Evolutionary conservation across 2,888 invertebrate species (phyloP).

Genomic region (Catocala fraxini): DNA sequence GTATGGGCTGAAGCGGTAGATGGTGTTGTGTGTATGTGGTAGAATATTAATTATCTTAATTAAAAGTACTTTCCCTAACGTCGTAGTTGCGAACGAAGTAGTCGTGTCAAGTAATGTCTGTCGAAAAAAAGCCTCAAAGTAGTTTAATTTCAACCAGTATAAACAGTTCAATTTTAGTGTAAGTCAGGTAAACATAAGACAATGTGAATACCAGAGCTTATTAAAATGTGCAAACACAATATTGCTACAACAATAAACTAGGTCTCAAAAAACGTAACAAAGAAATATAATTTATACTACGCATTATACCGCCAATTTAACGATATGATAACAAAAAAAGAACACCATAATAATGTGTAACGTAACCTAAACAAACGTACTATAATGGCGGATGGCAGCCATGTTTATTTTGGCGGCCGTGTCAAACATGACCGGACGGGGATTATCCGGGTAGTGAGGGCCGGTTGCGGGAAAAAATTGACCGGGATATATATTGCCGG

Average conservation of each 20-base stretch:
- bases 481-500: slow-evolving; percentile 46
- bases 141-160: too few species aligned
- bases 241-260: not conserved
- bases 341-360: slow-evolving; percentile 76
- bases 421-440: slow-evolving; percentile 74
- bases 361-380: slow-evolving; percentile 78
- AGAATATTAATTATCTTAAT: too few species aligned
- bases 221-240: not conserved
- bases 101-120: too few species aligned
- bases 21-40: too few species aligned
- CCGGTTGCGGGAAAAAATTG: slow-evolving; percentile 52
- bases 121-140: too few species aligned
- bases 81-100: too few species aligned
- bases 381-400: slow-evolving; percentile 68
- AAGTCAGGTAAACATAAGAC: too few species aligned
- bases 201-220: not conserved
- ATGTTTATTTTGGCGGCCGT: slow-evolving; percentile 75
- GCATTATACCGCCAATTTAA: slow-evolving; percentile 50
- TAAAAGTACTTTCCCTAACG: too few species aligned
- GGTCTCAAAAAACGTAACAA: slow-evolving; percentile 17
- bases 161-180: too few species aligned
- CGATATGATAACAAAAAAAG: slow-evolving; percentile 59
- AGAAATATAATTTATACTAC: slow-evolving; percentile 37
- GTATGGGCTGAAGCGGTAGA: too few species aligned
- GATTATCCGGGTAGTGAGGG: slow-evolving; percentile 70